phyloP scores from a whole-genome alignment of 2,888 invertebrate genomes.

The Hydroisotoma schaefferi region DNA sequence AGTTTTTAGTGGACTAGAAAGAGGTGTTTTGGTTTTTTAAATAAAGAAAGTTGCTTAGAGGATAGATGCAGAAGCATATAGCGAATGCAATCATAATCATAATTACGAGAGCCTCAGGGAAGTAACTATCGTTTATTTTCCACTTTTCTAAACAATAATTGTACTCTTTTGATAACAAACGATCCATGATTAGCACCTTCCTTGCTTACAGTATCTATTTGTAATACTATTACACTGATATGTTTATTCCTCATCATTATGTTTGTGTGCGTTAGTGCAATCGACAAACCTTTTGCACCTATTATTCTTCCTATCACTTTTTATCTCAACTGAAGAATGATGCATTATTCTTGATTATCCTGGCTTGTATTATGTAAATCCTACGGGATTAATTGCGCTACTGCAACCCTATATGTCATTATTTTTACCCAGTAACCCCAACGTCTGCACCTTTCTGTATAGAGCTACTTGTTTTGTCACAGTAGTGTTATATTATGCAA shows the following conservation, averaged over 20 bases:
- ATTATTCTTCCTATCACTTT: not conserved
- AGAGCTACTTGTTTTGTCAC: too few species aligned
- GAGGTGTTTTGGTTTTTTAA: too few species aligned
- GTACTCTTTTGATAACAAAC: slow-evolving; percentile 26
- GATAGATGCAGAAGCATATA: too few species aligned
- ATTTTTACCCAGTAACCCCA: too few species aligned
- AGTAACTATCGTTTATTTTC: slow-evolving; percentile 21
- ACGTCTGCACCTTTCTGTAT: too few species aligned
- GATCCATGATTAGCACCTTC: slow-evolving; percentile 34
- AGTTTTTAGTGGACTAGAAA: too few species aligned
- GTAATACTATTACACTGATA: too few species aligned
- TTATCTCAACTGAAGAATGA: not conserved
- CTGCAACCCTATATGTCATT: too few species aligned
- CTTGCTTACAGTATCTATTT: slow-evolving; percentile 11
- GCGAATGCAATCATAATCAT: slow-evolving; percentile 9
- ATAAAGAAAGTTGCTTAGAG: slow-evolving; percentile 1
- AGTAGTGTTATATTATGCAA: too few species aligned
- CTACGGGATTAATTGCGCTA: too few species aligned
- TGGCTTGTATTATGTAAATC: too few species aligned
- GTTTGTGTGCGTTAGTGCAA: not conserved
- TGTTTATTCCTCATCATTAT: slow-evolving; percentile 32
- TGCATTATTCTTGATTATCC: not conserved
- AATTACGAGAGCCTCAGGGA: slow-evolving; percentile 32
- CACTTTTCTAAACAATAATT: slow-evolving; percentile 33
- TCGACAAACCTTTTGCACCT: not conserved